These are phyloP conservation scores for Muscicapa striata DNA, from an alignment of 2,797 vertebrate species.

Conservation along the genomic window DNA sequence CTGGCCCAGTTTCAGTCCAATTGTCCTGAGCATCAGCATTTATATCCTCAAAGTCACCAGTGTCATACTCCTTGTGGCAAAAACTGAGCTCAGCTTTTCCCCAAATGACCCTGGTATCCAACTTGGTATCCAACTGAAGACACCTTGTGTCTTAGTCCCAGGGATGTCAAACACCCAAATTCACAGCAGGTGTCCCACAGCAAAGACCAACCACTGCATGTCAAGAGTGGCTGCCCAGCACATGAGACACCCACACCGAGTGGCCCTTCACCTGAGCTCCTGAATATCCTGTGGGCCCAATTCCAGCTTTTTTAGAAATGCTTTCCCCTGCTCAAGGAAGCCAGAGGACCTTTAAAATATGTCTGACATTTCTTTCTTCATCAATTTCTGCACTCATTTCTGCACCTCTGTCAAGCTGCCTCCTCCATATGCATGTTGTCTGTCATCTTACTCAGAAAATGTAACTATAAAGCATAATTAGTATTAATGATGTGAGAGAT, in stretches of 20 bases:
- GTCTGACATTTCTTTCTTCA: slow-evolving; percentile 41
- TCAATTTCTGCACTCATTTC: slow-evolving; percentile 51
- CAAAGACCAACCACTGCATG: fast-evolving
- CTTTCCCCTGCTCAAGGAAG: background rate
- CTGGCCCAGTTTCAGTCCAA: background rate
- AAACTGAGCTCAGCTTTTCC: background rate
- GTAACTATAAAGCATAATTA: slow-evolving; percentile 74
- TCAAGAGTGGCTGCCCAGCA: background rate
- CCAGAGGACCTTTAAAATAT: slow-evolving; percentile 27
- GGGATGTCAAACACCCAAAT: background rate
- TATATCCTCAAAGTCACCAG: background rate
- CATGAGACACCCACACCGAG: background rate
- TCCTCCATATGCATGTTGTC: slow-evolving; percentile 73
- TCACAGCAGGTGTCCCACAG: background rate
- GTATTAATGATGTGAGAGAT: slow-evolving; percentile 71
- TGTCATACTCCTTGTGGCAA: background rate
- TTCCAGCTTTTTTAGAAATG: background rate
- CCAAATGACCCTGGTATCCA: background rate
- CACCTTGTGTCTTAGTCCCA: background rate
- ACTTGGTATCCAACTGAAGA: background rate
- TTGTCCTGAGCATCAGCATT: background rate
- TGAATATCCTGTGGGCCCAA: background rate
- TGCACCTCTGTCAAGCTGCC: slow-evolving; percentile 66
- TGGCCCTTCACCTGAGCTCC: background rate
- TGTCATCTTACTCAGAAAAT: slow-evolving; percentile 70